phyloP scores from a whole-genome alignment of 92 coral and sea anemone species.

The Metridium senile region DNA sequence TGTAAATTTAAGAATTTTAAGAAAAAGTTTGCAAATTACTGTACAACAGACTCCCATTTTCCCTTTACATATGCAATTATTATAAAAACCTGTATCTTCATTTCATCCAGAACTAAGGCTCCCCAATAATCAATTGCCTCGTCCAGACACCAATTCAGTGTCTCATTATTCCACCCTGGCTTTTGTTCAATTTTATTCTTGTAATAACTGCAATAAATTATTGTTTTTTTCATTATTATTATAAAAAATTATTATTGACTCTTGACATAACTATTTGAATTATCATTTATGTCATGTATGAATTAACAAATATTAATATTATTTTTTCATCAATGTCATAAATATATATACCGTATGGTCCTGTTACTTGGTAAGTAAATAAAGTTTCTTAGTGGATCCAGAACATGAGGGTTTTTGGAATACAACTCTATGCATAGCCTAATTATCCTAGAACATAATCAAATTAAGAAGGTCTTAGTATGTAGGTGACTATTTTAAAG shows the following conservation, averaged over 20 bases:
- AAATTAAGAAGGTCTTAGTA: too few species aligned
- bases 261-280: not conserved
- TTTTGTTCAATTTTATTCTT: slow-evolving; percentile 51
- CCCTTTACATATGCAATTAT: too few species aligned
- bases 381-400: slow-evolving; percentile 48
- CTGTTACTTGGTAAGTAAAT: slow-evolving; percentile 50
- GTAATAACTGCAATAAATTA: slow-evolving; percentile 40
- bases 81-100: slow-evolving; percentile 67
- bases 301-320: not conserved
- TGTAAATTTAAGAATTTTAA: too few species aligned
- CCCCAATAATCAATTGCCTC: slow-evolving; percentile 74
- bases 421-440: slow-evolving; percentile 51
- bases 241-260: not conserved
- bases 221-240: too few species aligned
- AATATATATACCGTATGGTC: slow-evolving; percentile 32
- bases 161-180: slow-evolving; percentile 50
- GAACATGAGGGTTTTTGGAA: slow-evolving; percentile 51
- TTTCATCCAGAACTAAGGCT: slow-evolving; percentile 55
- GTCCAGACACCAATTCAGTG: slow-evolving; percentile 52
- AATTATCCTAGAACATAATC: slow-evolving; percentile 31
- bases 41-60: too few species aligned
- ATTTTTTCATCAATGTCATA: not conserved
- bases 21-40: too few species aligned
- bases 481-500: too few species aligned
- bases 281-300: not conserved